A percentile compares a stretch with the other conserved stretches of the same genome.
Conservation (phyloP, 2,888 invertebrate species). For the Rugalucina vietnamica region DNA sequence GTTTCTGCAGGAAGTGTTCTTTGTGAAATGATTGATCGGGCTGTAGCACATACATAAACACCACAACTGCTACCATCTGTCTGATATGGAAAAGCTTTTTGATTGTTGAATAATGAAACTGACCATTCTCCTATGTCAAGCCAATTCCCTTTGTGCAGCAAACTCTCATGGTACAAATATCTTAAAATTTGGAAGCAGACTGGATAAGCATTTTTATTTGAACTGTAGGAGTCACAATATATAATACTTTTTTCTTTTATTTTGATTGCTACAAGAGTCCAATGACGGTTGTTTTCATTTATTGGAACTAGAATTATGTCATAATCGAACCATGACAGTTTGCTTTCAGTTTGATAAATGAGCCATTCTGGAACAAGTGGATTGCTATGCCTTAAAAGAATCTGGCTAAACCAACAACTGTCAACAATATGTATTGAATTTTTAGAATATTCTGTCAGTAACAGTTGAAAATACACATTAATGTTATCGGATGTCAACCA, state of each 20-base stretch:
- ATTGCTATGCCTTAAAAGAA: not conserved
- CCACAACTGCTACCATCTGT: slow-evolving; percentile 36
- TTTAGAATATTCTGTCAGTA: not conserved
- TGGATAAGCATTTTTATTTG: not conserved
- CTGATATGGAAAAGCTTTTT: slow-evolving; percentile 13
- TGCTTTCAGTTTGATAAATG: not conserved
- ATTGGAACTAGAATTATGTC: slow-evolving; percentile 10
- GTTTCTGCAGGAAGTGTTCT: not conserved
- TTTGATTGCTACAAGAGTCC: slow-evolving; percentile 13
- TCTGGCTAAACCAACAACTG: not conserved
- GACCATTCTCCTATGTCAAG: not conserved
- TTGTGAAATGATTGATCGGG: not conserved
- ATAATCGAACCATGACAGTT: not conserved
- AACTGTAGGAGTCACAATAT: slow-evolving; percentile 18
- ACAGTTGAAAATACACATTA: not conserved
- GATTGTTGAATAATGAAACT: not conserved
- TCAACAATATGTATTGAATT: not conserved
- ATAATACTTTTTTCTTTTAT: not conserved
- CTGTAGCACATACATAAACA: slow-evolving; percentile 18
- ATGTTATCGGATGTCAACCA: not conserved
- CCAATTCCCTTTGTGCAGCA: not conserved
- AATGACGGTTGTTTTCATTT: slow-evolving; percentile 12
- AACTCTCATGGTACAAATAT: slow-evolving; percentile 1
- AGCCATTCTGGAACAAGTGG: slow-evolving; percentile 3
- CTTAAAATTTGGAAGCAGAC: slow-evolving; percentile 13